These are phyloP conservation scores for Artemia sinica DNA, from an alignment of 2,888 invertebrate species.

Conservation along the genomic window DNA sequence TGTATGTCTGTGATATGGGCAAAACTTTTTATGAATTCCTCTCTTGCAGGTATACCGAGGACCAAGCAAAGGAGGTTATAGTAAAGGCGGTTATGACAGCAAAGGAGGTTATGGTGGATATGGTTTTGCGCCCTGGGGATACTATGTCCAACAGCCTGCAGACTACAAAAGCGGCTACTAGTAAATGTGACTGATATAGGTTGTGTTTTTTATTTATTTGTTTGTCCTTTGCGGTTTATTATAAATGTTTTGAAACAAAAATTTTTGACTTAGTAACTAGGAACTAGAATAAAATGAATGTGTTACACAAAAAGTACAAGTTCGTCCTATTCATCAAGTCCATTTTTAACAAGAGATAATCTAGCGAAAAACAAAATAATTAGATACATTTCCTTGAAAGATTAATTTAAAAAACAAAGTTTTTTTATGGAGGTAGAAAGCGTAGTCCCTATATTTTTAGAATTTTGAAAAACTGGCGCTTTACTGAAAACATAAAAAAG, in stretches of 20 bases:
- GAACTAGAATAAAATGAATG: too few species aligned
- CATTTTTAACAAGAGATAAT: too few species aligned
- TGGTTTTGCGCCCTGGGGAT: constrained; percentile 26
- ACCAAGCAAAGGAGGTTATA: constrained; percentile 20
- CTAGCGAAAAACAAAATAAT: too few species aligned
- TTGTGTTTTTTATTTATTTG: constrained; percentile 26
- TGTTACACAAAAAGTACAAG: too few species aligned
- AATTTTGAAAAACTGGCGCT: too few species aligned
- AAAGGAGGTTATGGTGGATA: constrained; percentile 18
- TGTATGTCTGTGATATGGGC: too few species aligned
- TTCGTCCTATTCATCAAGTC: too few species aligned
- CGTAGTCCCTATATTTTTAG: too few species aligned
- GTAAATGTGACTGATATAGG: constrained; percentile 19
- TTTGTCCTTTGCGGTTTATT: constrained; percentile 13
- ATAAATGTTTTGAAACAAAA: constrained; percentile 7
- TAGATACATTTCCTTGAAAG: too few species aligned
- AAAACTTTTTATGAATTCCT: background rate
- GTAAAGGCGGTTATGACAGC: constrained; percentile 14
- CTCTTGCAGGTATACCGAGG: constrained; percentile 21
- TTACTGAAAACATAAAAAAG: too few species aligned
- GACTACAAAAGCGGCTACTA: constrained; percentile 24
- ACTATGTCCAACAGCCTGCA: constrained; percentile 26
- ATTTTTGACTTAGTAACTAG: background rate
- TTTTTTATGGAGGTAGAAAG: too few species aligned
- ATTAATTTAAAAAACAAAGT: too few species aligned